Base-by-base conservation (phyloP, 2,113 vertebrate genomes). In the Boulengeromyrus knoepffleri region DNA sequence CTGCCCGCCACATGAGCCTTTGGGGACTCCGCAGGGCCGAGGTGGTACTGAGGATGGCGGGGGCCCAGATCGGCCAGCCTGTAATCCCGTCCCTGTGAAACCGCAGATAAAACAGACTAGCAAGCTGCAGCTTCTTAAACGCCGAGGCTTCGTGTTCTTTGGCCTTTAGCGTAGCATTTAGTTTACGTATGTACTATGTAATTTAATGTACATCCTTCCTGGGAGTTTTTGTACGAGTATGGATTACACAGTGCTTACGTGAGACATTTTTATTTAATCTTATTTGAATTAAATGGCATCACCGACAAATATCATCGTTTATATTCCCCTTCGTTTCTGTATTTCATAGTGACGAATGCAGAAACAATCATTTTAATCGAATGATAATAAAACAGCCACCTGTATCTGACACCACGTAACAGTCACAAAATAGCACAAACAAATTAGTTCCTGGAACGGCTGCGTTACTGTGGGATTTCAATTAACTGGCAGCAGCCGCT, bases 201-300 rank as follows among this genome's bases (percentile, higher is more conserved):
- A 15, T 87, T 87, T 88, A n/a, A 12, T 70, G 36, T 47, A 42
- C 87, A 36, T 85, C 83, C 85, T 91, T 87, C 88, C 90, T 87
- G 66, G 53, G 47, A 31, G 62, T 50, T 92, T 49, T 91, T 12
- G 87, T 19, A 24, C 0, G 36, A 46, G n/a, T 58, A 47, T 66
- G 50, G 31, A 87, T 87, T 56, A 36, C n/a, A 31, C 17, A 8
- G 27, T 53, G n/a, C 85, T 53, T 39, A 56, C 5, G 17, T 56
- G 17, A 17, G 42, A 9, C 13, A 87, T 87, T 87, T 31, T 56
- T 39, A 56, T 10, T 7, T 56, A 52, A 53, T 39, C 19, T 47
- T 13, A 83, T 85, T 86, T 36, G 53, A 66, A 39, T 66, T 36
- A 84, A 83, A 15, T 50, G 49, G 31, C 31, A 83, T 52, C 49